Evolutionary conservation across 2,113 vertebrate genomes (phyloP), one percentile per base, ranked within the genome.

Genomic region (Conger conger): DNA sequence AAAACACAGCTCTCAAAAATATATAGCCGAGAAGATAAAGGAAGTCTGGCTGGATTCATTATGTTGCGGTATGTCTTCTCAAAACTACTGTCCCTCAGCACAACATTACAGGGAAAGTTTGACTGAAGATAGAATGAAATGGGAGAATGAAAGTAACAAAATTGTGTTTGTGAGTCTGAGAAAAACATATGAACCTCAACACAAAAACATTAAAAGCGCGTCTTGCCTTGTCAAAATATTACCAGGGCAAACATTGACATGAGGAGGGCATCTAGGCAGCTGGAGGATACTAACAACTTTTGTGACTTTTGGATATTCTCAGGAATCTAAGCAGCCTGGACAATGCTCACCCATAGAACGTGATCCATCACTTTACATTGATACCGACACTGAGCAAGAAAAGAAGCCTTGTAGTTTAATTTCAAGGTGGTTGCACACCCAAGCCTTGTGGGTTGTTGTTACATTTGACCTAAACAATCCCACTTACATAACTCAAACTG

Each of bases 1-100:
- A 93, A 95, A 95, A 95, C 93, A 92, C 80, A 85, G 93, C 93
- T 92, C 92, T 93, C 90, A 73, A 93, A 94, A 94, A 89, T 90
- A 90, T 0, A 40, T 89, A 92, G 86, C 88, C 83, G 80, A 84
- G 87, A 82, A 92, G 92, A 93, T 91, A 93, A 83, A 86, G 94
- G 86, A 92, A 88, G 86, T 87, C 92, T 92, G 90, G 79, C 5
- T 87, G 90, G 77, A 91, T 91, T 93, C 88, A 91, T 93, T 92
- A 90, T 23, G 73, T 88, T 88, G 89, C 87, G 68, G 68, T 73
- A 73, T 27, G n/a, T 73, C 68, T 73, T 73, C 68, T 73, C n/a
- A 73, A 73, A 73, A 33, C 68, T 68, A 9, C 68, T 73, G 4
- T 33, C 60, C 27, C 20, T 33, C 0, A 73, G 68, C 68, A 73